These are phyloP conservation scores for Eubasilissa splendida DNA, from an alignment of 2,888 invertebrate species.

Conservation along the genomic window DNA sequence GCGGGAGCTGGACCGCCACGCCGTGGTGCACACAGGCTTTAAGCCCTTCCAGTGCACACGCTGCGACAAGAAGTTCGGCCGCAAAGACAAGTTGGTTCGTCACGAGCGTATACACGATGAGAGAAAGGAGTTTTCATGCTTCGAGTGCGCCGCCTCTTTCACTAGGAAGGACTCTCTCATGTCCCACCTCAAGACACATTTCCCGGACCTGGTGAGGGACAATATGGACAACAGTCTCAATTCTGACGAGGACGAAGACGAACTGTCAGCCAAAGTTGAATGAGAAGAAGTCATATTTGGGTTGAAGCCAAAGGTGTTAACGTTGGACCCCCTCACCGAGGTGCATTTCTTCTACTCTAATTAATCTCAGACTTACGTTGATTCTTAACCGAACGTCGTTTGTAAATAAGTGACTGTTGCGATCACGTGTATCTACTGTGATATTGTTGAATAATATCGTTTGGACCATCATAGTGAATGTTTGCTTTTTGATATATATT, in stretches of 20 bases:
- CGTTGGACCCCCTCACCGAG: slow-evolving; percentile 30
- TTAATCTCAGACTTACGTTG: not conserved
- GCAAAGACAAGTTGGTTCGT: slow-evolving; percentile 79
- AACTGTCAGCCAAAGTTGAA: slow-evolving; percentile 34
- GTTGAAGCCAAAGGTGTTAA: slow-evolving; percentile 13
- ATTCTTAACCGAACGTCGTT: not conserved
- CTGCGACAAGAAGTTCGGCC: slow-evolving; percentile 79
- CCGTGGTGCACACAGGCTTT: slow-evolving; percentile 77
- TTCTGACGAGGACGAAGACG: slow-evolving; percentile 64
- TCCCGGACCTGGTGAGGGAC: slow-evolving; percentile 63
- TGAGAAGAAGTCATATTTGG: slow-evolving; percentile 20
- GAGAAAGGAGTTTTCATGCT: slow-evolving; percentile 75
- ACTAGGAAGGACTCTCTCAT: slow-evolving; percentile 74
- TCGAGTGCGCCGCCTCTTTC: slow-evolving; percentile 76
- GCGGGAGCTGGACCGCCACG: slow-evolving; percentile 80
- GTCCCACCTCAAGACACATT: slow-evolving; percentile 75
- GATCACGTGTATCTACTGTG: not conserved
- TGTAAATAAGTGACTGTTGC: not conserved
- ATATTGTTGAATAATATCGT: not conserved
- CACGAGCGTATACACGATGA: slow-evolving; percentile 79
- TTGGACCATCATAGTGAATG: not conserved
- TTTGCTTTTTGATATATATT: not conserved
- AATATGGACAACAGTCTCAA: slow-evolving; percentile 59
- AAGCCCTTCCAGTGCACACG: slow-evolving; percentile 79
- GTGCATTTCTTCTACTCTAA: slow-evolving; percentile 41